Conservation (phyloP, 2,888 invertebrate genomes). For the Choristoneura rosaceana region DNA sequence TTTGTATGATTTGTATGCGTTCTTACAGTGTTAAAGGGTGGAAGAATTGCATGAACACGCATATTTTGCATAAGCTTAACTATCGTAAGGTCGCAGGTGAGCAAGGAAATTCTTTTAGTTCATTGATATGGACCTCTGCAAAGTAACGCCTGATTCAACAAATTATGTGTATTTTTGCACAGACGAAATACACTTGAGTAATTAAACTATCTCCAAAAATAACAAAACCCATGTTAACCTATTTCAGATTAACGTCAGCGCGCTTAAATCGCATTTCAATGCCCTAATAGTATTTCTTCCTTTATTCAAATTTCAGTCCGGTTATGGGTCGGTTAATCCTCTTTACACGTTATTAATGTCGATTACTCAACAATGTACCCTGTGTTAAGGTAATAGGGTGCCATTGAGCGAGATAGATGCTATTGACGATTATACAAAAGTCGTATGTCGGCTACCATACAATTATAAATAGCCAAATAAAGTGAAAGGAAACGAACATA, state of each 20-base stretch:
- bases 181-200: background rate
- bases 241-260: slow-evolving; percentile 31
- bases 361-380: background rate
- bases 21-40: no score
- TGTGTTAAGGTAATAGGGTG: slow-evolving; percentile 5
- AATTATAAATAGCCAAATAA: background rate
- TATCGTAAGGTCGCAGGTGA: no score
- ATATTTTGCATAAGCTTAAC: no score
- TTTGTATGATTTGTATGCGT: no score
- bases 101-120: no score
- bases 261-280: slow-evolving; percentile 15
- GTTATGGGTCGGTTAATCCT: slow-evolving; percentile 24
- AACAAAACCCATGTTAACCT: slow-evolving; percentile 34
- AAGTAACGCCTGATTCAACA: no score
- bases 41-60: no score
- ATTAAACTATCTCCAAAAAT: slow-evolving; percentile 22
- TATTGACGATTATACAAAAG: background rate
- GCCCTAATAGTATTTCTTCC: slow-evolving; percentile 4
- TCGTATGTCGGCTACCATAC: slow-evolving; percentile 2
- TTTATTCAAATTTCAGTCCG: slow-evolving; percentile 29
- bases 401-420: background rate
- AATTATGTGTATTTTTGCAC: no score
- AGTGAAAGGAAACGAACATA: background rate
- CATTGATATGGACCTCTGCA: no score
- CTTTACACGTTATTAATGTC: slow-evolving; percentile 18